A percentile compares a stretch with the other conserved stretches of the same genome.
Evolutionary conservation across 2,888 invertebrate genomes (phyloP).

Genomic region (Geophilus truncorum): DNA sequence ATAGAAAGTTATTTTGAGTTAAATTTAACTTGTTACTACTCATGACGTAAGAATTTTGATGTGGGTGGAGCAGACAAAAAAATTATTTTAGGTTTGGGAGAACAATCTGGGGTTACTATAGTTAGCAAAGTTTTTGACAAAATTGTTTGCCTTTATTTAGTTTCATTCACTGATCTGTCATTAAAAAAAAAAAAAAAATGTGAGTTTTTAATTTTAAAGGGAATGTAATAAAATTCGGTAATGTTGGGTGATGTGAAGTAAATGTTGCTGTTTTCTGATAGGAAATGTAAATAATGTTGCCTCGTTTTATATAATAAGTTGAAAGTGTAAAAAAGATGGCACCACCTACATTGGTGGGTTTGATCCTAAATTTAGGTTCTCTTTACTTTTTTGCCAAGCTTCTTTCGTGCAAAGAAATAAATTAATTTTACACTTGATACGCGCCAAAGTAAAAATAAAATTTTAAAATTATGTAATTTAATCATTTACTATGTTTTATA

Average conservation of each 20-base stretch:
- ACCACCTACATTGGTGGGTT: not conserved
- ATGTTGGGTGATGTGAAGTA: not conserved
- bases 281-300: not conserved
- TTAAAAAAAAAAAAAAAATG: no score
- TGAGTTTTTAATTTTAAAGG: no score
- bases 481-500: not conserved
- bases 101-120: not conserved
- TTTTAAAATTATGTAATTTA: not conserved
- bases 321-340: not conserved
- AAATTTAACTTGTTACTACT: constrained; percentile 1
- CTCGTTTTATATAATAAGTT: constrained; percentile 6
- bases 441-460: not conserved
- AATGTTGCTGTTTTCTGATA: not conserved
- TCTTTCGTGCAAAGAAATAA: not conserved
- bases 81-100: not conserved
- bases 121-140: no score
- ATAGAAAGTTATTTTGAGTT: not conserved
- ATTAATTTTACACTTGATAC: not conserved
- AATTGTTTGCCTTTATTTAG: no score
- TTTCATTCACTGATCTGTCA: not conserved
- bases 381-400: not conserved
- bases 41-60: constrained; percentile 12
- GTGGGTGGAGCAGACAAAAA: not conserved
- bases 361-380: not conserved
- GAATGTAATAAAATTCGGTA: not conserved